Conservation (phyloP, 2,888 invertebrate genomes). For the Anticlea derivata region DNA sequence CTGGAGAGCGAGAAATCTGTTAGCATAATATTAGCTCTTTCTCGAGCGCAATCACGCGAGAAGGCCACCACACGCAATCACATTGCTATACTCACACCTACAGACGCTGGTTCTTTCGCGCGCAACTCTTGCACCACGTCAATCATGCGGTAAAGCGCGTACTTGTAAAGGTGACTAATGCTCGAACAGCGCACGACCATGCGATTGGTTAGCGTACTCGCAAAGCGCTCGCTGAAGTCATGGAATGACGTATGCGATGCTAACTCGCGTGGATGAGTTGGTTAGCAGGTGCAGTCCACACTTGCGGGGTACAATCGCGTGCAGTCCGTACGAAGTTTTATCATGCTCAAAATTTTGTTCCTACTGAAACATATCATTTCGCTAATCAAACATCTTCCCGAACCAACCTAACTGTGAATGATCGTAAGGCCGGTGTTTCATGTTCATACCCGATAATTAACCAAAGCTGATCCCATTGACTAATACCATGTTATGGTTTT, state of each 20-base stretch:
- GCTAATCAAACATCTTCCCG: constrained; percentile 41
- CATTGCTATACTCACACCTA: too few relatives aligned
- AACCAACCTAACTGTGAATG: constrained; percentile 45
- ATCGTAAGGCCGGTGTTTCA: constrained; percentile 47
- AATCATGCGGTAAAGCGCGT: too few relatives aligned
- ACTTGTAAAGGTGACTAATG: too few relatives aligned
- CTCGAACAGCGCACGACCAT: background rate
- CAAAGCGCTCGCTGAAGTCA: background rate
- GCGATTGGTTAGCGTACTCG: background rate
- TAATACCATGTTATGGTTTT: constrained; percentile 47
- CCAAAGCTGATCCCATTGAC: constrained; percentile 60
- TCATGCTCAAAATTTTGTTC: constrained; percentile 45
- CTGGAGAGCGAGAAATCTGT: too few relatives aligned
- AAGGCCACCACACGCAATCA: too few relatives aligned
- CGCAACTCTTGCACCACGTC: too few relatives aligned
- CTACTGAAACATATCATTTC: constrained; percentile 42
- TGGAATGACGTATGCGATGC: background rate
- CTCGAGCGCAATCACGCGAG: too few relatives aligned
- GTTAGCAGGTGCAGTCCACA: too few relatives aligned
- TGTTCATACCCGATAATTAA: constrained; percentile 49
- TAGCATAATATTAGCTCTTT: too few relatives aligned
- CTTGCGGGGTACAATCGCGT: too few relatives aligned
- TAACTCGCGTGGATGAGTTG: too few relatives aligned
- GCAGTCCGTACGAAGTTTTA: constrained; percentile 28
- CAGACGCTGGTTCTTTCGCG: too few relatives aligned